These are phyloP conservation scores for Palythoa grandis DNA, from an alignment of 92 coral and sea anemone species.

Conservation along the genomic window DNA sequence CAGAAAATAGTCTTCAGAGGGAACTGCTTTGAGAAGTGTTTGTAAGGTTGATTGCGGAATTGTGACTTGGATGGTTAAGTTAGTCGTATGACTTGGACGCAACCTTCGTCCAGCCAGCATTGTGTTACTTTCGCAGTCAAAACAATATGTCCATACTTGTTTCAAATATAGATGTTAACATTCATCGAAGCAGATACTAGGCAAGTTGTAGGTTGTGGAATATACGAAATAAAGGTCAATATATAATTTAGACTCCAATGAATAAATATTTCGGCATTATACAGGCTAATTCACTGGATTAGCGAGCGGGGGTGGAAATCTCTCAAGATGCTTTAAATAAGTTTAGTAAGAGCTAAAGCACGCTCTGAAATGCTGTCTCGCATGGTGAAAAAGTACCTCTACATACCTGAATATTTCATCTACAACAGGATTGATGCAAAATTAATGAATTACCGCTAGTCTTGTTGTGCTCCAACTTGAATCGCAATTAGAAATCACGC, in stretches of 20 bases:
- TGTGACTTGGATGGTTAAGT: not conserved
- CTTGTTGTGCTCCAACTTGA: not conserved
- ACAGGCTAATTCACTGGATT: not conserved
- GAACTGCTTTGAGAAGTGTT: conserved; percentile 8
- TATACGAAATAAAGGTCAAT: not conserved
- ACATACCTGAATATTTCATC: conserved; percentile 7
- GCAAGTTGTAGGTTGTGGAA: not conserved
- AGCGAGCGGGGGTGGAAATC: not conserved
- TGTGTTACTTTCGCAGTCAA: not conserved
- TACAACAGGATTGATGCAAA: not conserved
- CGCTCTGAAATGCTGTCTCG: not conserved
- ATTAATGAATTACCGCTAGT: not conserved
- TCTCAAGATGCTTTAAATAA: not conserved
- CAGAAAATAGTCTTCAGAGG: conserved; percentile 9
- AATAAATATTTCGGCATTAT: not conserved
- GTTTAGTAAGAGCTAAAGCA: not conserved
- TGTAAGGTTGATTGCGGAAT: not conserved
- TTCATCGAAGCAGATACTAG: not conserved
- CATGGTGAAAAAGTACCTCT: not conserved
- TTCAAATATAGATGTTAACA: not conserved
- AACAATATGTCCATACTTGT: not conserved
- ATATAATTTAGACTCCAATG: not conserved
- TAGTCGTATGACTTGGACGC: not conserved
- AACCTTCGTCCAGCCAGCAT: not conserved
- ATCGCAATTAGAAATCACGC: not conserved